Evolutionary conservation across 1,140 invertebrate species (phyloP).

Genomic region (Sitophilus oryzae): DNA sequence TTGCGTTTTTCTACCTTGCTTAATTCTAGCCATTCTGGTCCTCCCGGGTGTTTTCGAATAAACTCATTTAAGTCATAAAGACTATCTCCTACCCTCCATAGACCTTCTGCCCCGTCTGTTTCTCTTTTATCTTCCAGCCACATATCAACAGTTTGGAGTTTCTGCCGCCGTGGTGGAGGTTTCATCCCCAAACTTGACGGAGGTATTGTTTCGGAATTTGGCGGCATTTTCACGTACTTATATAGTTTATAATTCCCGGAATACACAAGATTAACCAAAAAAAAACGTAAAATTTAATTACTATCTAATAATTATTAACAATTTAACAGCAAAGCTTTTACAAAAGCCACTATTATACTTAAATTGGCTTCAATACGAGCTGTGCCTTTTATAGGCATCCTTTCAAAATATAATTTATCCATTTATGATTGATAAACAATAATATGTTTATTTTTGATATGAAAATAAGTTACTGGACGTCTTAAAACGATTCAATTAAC

Average conservation of each 20-base stretch:
- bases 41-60: constrained; percentile 67
- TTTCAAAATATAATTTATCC: too few species aligned
- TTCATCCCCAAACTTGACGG: constrained; percentile 27
- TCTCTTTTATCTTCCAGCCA: constrained; percentile 33
- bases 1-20: constrained; percentile 34
- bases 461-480: neutral
- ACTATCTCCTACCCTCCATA: constrained; percentile 72
- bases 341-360: too few species aligned
- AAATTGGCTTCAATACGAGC: too few species aligned
- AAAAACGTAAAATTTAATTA: too few species aligned
- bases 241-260: neutral
- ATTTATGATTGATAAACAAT: neutral
- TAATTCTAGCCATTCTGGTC: constrained; percentile 61
- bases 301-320: too few species aligned
- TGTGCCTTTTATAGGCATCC: too few species aligned
- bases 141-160: constrained; percentile 18
- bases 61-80: constrained; percentile 71
- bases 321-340: too few species aligned
- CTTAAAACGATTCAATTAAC: neutral
- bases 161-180: constrained; percentile 17
- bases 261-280: neutral
- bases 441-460: neutral
- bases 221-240: constrained; percentile 24
- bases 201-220: constrained; percentile 18
- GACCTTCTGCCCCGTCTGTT: constrained; percentile 60